Evolutionary conservation across 2,113 vertebrate genomes (phyloP), one percentile per base, ranked within the genome.

Genomic region (Carettochelys insculpta): DNA sequence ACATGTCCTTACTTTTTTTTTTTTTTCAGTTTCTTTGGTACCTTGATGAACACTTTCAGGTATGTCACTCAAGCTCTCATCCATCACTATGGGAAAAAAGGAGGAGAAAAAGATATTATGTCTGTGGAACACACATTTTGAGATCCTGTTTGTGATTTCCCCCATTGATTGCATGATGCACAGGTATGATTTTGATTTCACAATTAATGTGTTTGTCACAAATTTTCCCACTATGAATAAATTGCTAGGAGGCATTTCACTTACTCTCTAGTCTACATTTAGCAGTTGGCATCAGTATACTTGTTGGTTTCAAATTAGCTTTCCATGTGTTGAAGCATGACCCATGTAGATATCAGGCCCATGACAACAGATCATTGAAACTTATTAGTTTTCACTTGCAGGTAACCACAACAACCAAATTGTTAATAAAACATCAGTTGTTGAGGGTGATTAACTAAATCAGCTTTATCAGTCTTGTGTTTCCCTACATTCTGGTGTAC

Each of bases 241-340:
- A 95, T 96, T 91, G 77, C 80, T 79, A 87, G 90, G 92, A 96
- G 89, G 89, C 87, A 54, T 82, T 78, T 76, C 87, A 91, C 85
- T 96, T 90, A 92, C n/a, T 96, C 87, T 88, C 80, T 73, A 92
- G 52, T 91, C 76, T 92, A 77, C 58, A 83, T 89, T 87, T 90
- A 95, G 48, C 75, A 92, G 75, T 94, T 97, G 94, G 91, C 88
- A 90, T 20, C 78, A 92, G 80, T 77, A 48, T 53, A 92, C 82
- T 82, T 92, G 97, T 95, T 90, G 89, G 43, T 94, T 95, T 90
- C 84, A 91, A 94, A 97, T 93, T 94, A 91, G 97, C 94, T 97
- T 96, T 97, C 82, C 90, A 90, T 97, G 96, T 96, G 85, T 90
- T 94, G 86, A 79, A 83, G 93, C 93, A 93, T 95, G 80, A 95